These are phyloP conservation scores for Cyanocitta stelleri DNA, from an alignment of 2,113 vertebrate genomes.

Conservation along the genomic window DNA sequence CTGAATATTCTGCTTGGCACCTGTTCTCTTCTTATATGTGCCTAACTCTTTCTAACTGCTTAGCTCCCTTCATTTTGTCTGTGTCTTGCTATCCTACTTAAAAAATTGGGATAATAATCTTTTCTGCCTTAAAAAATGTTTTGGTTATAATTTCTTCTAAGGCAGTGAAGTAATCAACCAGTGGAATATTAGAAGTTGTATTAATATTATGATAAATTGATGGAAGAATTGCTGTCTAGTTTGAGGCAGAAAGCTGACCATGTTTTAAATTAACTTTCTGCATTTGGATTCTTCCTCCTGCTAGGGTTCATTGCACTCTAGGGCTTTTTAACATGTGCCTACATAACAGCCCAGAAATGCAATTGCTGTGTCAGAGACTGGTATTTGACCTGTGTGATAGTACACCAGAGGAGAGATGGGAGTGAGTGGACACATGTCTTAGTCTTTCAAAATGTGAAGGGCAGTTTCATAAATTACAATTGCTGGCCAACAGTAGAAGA, in stretches of 20 bases:
- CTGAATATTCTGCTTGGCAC: background rate
- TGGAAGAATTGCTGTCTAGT: background rate
- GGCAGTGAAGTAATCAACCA: background rate
- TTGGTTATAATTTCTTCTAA: background rate
- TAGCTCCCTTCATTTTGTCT: background rate
- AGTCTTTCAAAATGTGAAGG: background rate
- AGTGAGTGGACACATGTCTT: background rate
- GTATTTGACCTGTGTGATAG: background rate
- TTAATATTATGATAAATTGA: background rate
- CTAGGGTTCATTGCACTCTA: background rate
- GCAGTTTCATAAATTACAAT: background rate
- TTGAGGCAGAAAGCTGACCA: background rate
- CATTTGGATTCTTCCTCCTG: background rate
- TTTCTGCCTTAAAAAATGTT: background rate
- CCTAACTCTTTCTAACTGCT: background rate
- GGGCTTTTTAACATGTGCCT: background rate
- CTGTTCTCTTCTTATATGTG: background rate
- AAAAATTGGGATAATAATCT: background rate
- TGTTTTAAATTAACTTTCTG: constrained; percentile 1
- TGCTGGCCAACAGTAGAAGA: background rate
- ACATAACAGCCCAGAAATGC: background rate
- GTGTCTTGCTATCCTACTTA: background rate
- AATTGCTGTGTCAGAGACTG: background rate
- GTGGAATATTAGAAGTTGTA: background rate
- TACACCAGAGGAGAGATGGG: background rate